A percentile compares a stretch with the other conserved stretches of the same genome.
These are phyloP conservation scores for Acholoe squamosa DNA, from an alignment of 2,888 invertebrate species.

Conservation along the genomic window DNA sequence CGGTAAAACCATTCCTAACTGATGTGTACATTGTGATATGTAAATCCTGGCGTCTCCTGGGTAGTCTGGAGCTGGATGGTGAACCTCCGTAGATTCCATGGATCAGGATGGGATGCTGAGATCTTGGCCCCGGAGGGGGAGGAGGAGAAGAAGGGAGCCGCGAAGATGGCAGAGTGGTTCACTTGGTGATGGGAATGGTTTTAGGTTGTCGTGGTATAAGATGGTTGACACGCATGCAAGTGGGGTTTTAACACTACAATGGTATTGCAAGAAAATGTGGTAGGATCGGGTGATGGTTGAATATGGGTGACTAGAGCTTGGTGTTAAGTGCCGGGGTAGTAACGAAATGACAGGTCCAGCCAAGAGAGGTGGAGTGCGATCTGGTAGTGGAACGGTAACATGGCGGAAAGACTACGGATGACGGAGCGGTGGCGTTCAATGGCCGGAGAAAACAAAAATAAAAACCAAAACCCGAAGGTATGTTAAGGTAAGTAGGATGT, in stretches of 20 bases:
- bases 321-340: conserved; percentile 55
- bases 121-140: neutral
- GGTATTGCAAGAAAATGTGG: conserved; percentile 61
- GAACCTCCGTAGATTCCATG: conserved; percentile 6
- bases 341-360: conserved; percentile 62
- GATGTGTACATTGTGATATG: neutral
- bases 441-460: conserved; percentile 57
- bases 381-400: conserved; percentile 47
- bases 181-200: conserved; percentile 49
- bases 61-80: neutral
- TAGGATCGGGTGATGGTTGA: conserved; percentile 62
- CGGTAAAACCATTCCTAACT: neutral
- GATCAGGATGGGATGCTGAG: conserved; percentile 11
- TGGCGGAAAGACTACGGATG: conserved; percentile 57
- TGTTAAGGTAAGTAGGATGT: conserved; percentile 62
- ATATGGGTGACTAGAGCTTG: conserved; percentile 61
- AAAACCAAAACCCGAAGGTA: conserved; percentile 62
- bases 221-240: conserved; percentile 61
- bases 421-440: conserved; percentile 52
- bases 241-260: conserved; percentile 59
- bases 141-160: conserved; percentile 23
- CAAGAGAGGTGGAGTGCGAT: neutral
- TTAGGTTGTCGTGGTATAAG: conserved; percentile 39
- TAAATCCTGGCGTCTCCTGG: conserved; percentile 29
- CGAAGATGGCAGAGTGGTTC: conserved; percentile 8